Evolutionary conservation across 2,797 vertebrate species (phyloP).

Genomic region (Pipistrellus pygmaeus): DNA sequence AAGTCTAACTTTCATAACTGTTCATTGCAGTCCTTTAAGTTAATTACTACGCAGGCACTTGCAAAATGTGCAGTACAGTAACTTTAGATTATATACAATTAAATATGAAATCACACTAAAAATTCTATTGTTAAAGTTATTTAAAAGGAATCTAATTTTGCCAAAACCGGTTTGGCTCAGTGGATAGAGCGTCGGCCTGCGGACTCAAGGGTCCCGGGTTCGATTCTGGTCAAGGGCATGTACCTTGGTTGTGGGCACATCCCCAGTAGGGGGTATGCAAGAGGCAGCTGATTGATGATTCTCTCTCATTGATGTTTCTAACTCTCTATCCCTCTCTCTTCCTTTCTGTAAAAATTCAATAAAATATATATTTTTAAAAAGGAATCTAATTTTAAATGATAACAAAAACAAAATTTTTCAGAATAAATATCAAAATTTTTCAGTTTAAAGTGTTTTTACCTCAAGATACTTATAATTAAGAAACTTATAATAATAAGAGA

Average conservation of each 20-base stretch:
- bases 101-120: conserved; percentile 10
- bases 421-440: conserved; percentile 28
- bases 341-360: no score
- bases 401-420: conserved; percentile 30
- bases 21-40: not conserved
- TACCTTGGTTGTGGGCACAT: no score
- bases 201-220: no score
- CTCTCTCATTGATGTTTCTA: no score
- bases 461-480: not conserved
- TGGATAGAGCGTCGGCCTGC: no score
- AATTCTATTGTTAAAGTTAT: conserved; percentile 28
- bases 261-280: no score
- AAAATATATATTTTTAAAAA: no score
- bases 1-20: conserved; percentile 37
- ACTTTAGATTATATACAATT: not conserved
- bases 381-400: conserved; percentile 39
- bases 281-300: no score
- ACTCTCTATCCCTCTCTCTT: no score
- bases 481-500: conserved; percentile 34
- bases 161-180: no score
- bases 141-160: conserved; percentile 23
- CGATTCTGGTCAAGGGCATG: no score
- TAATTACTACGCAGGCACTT: conserved; percentile 38
- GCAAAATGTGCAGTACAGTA: not conserved
- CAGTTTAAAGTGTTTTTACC: conserved; percentile 27